phyloP scores from a whole-genome alignment of 2,888 invertebrate species.

The Hartigia nigra region DNA sequence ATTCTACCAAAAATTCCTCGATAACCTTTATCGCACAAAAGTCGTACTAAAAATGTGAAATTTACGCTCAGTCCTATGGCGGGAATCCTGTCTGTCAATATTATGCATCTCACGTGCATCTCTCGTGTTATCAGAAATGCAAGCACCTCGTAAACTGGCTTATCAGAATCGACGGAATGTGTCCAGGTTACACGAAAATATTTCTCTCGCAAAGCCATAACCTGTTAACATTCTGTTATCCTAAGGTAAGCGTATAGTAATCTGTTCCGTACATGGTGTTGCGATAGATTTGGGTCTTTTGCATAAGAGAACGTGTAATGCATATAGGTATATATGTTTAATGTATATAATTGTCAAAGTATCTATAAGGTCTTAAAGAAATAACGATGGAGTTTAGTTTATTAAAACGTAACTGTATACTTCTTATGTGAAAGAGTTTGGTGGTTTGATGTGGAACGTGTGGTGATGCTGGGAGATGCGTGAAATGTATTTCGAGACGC shows the following conservation, averaged over 20 bases:
- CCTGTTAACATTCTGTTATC: neutral
- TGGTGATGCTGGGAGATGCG: neutral
- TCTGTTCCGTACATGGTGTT: neutral
- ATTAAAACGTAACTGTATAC: neutral
- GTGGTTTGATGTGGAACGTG: neutral
- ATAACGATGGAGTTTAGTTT: neutral
- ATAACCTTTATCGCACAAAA: neutral
- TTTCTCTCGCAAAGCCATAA: neutral
- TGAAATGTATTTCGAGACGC: conserved; percentile 13
- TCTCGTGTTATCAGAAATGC: neutral
- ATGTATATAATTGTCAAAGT: neutral
- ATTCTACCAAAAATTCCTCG: neutral
- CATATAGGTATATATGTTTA: neutral
- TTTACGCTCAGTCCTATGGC: neutral
- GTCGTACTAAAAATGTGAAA: neutral
- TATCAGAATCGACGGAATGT: neutral
- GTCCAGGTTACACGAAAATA: neutral
- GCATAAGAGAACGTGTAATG: neutral
- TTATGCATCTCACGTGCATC: neutral
- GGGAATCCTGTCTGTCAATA: neutral
- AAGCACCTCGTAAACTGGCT: neutral
- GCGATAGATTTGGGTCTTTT: neutral
- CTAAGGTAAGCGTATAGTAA: neutral
- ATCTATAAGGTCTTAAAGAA: neutral
- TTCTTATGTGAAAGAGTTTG: neutral